Percentiles rank a stretch among this genome's conserved stretches.
These are phyloP conservation scores for Chaunax sp. DNA, from an alignment of 2,797 vertebrate species.

Conservation along the genomic window DNA sequence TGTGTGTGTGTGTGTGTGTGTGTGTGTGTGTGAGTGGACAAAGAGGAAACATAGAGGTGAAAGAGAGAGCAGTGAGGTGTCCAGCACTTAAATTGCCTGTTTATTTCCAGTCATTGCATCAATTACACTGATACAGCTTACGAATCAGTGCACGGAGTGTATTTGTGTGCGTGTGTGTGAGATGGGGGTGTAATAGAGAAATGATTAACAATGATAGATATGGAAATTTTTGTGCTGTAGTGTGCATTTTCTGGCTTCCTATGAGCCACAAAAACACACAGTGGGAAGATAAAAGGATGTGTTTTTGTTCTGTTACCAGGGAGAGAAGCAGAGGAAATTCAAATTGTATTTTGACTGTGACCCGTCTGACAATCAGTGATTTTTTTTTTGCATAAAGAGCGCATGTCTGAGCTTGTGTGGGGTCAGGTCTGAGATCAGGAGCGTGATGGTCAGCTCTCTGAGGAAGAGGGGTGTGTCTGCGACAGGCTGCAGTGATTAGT, in stretches of 20 bases:
- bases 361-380: conserved; percentile 38
- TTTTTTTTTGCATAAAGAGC: conserved; percentile 23
- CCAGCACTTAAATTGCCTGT: conserved; percentile 89
- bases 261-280: conserved; percentile 29
- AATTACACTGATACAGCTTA: conserved; percentile 80
- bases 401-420: conserved; percentile 19
- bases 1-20: conserved; percentile 13
- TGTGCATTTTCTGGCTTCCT: conserved; percentile 54
- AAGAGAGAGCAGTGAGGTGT: conserved; percentile 82
- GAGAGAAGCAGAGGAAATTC: conserved; percentile 29
- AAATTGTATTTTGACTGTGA: conserved; percentile 44
- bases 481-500: conserved; percentile 81
- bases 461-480: conserved; percentile 69
- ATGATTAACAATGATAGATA: conserved; percentile 68
- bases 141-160: conserved; percentile 35
- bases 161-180: conserved; percentile 22
- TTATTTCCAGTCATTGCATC: conserved; percentile 88
- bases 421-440: conserved; percentile 60
- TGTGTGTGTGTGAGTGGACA: conserved; percentile 35
- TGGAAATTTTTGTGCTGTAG: conserved; percentile 58
- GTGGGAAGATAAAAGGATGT: conserved; percentile 12
- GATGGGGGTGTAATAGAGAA: conserved; percentile 37
- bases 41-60: conserved; percentile 55
- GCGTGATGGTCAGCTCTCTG: conserved; percentile 52
- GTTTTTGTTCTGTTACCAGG: conserved; percentile 41